These are phyloP conservation scores for Euleptes europaea DNA, from an alignment of 2,113 vertebrate genomes.

Conservation along the genomic window DNA sequence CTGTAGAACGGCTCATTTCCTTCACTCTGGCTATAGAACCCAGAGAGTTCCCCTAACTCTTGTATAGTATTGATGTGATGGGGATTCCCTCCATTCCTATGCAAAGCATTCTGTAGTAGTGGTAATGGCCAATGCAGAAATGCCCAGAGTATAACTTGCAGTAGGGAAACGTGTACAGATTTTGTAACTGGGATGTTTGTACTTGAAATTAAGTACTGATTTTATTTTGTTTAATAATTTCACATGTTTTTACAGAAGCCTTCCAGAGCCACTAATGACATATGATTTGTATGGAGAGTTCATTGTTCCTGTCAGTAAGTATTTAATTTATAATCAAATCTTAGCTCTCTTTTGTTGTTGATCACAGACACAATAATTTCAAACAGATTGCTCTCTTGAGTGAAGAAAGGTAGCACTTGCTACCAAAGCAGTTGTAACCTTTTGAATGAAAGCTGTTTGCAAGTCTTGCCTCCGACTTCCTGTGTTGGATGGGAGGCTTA, in stretches of 20 bases:
- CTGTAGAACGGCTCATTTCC: not conserved
- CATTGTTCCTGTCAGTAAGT: conserved; percentile 93
- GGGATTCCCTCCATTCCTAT: not conserved
- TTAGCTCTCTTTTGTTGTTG: conserved; percentile 21
- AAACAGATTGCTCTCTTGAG: not conserved
- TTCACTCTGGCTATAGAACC: not conserved
- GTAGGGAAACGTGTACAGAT: not conserved
- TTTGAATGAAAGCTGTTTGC: not conserved
- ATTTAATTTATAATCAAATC: conserved; percentile 30
- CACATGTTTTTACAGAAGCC: conserved; percentile 81
- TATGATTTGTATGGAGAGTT: conserved; percentile 94
- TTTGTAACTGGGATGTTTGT: conserved; percentile 23
- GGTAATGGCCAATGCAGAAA: not conserved
- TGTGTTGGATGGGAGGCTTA: too few relatives aligned
- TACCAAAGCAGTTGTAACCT: not conserved
- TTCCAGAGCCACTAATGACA: conserved; percentile 97
- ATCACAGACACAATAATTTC: conserved; percentile 8
- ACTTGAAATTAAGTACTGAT: conserved; percentile 19
- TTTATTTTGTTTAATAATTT: conserved; percentile 39
- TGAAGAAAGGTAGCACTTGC: not conserved
- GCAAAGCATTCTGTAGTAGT: not conserved
- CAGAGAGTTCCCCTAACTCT: not conserved
- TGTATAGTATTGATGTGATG: not conserved
- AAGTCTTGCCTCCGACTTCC: not conserved
- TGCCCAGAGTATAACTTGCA: not conserved